These are phyloP conservation scores for Chelonus formosanus DNA, from an alignment of 2,888 invertebrate species.

Conservation along the genomic window DNA sequence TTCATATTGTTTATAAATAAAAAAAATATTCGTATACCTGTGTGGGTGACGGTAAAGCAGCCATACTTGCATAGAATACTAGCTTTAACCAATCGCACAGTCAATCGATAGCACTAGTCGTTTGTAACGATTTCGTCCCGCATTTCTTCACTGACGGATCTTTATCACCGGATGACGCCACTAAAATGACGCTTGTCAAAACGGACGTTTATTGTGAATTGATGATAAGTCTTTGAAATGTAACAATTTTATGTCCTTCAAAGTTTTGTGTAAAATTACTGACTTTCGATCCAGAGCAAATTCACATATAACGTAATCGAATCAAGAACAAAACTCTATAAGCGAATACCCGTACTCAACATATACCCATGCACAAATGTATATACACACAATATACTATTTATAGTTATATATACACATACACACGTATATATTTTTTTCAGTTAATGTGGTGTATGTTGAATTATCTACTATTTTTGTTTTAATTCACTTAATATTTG, in stretches of 20 bases:
- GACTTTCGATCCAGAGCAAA: conserved; percentile 1
- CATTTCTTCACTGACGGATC: conserved; percentile 40
- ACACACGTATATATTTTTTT: background rate
- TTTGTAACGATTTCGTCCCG: conserved; percentile 47
- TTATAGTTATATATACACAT: background rate
- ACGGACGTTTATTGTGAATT: conserved; percentile 14
- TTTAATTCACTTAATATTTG: no score
- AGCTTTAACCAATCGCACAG: conserved; percentile 60
- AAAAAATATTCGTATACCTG: conserved; percentile 71
- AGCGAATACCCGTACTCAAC: background rate
- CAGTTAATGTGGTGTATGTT: background rate
- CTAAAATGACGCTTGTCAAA: conserved; percentile 20
- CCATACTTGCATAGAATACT: conserved; percentile 73
- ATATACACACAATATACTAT: no score
- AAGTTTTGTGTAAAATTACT: conserved; percentile 1
- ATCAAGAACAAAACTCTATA: conserved; percentile 4
- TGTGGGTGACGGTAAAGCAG: conserved; percentile 85
- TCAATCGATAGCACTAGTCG: conserved; percentile 58
- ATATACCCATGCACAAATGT: no score
- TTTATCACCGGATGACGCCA: conserved; percentile 30
- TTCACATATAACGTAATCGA: background rate
- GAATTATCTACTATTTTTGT: background rate
- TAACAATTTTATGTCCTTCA: background rate
- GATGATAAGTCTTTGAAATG: conserved; percentile 5
- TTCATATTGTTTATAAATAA: conserved; percentile 47